phyloP scores from a whole-genome alignment of 2,113 vertebrate species.

The Oryzias curvinotus region DNA sequence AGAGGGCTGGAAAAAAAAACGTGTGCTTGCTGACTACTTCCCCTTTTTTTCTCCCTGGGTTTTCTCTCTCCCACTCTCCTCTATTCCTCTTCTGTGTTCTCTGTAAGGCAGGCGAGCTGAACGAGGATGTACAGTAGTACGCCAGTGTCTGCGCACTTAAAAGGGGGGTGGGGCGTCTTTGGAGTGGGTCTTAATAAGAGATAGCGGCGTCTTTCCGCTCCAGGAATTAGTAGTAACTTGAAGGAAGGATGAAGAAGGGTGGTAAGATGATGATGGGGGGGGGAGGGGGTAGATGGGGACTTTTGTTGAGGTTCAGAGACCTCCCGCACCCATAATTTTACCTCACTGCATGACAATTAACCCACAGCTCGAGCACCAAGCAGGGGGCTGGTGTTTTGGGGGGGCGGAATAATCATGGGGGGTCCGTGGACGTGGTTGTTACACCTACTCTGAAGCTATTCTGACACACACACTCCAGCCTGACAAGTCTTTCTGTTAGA shows the following conservation, averaged over 20 bases:
- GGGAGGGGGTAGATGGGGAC: constrained; percentile 43
- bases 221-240: constrained; percentile 96
- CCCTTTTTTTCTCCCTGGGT: constrained; percentile 60
- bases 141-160: constrained; percentile 38
- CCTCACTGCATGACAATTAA: constrained; percentile 96
- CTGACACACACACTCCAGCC: constrained; percentile 33
- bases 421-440: constrained; percentile 57
- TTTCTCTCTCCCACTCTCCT: constrained; percentile 54
- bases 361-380: constrained; percentile 74
- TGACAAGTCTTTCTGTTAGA: constrained; percentile 72
- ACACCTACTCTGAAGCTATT: constrained; percentile 50
- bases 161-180: constrained; percentile 39
- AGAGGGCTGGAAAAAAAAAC: constrained; percentile 61
- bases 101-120: constrained; percentile 54
- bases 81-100: constrained; percentile 73
- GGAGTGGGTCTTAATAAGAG: constrained; percentile 80
- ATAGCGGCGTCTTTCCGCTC: constrained; percentile 86
- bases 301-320: constrained; percentile 93
- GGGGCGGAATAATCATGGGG: constrained; percentile 53
- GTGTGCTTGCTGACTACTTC: constrained; percentile 92
- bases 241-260: constrained; percentile 77
- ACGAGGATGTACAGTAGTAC: constrained; percentile 39
- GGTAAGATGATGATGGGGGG: constrained; percentile 12
- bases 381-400: constrained; percentile 59
- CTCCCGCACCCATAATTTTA: constrained; percentile 93